A percentile compares a stretch with the other conserved stretches of the same genome.
Conservation (phyloP, 1,140 invertebrate genomes). For the Bombus turneri region DNA sequence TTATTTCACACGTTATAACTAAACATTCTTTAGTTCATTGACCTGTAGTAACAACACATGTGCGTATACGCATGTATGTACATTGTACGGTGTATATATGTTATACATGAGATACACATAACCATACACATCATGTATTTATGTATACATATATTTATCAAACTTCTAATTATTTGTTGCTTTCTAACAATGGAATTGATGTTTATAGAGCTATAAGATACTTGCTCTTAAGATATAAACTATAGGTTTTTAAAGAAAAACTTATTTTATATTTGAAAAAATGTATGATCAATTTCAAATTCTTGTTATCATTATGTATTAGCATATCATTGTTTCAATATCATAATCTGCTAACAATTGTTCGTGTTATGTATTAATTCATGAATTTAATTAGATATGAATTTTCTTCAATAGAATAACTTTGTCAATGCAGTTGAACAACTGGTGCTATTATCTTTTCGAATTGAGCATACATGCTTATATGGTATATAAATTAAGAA, state of each 20-base stretch:
- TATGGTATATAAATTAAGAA: slow-evolving; percentile 14
- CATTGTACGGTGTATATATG: no score
- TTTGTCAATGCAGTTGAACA: slow-evolving; percentile 6
- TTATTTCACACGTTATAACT: slow-evolving; percentile 42
- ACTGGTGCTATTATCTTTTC: slow-evolving; percentile 30
- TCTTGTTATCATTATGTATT: neutral
- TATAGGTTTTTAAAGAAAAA: neutral
- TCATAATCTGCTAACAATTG: neutral
- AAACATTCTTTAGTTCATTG: slow-evolving; percentile 50
- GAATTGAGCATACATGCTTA: slow-evolving; percentile 17
- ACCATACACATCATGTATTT: neutral
- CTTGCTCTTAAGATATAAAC: neutral
- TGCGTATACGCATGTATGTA: neutral
- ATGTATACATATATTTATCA: neutral
- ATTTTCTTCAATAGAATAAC: neutral
- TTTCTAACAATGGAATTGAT: slow-evolving; percentile 18
- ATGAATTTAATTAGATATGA: neutral
- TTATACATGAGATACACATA: neutral
- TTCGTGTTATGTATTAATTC: neutral
- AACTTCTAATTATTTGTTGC: slow-evolving; percentile 5
- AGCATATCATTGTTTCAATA: neutral
- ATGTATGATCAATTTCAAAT: neutral
- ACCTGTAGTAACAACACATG: slow-evolving; percentile 25
- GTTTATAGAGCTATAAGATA: neutral
- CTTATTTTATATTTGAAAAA: neutral